phyloP scores from a whole-genome alignment of 2,888 invertebrate species.

The Petrolisthes cinctipes region DNA sequence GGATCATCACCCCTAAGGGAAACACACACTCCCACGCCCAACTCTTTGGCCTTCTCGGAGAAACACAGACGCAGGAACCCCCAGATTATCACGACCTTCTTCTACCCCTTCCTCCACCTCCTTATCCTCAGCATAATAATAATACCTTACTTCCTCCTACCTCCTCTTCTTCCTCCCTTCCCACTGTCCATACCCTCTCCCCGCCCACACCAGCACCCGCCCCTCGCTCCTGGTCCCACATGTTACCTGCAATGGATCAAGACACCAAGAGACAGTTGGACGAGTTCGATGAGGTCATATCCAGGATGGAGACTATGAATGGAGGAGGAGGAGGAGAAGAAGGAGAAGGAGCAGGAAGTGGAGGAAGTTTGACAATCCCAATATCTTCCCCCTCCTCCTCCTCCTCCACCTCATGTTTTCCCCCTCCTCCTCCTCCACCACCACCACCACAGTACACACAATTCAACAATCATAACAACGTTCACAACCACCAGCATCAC shows the following conservation, averaged over 20 bases:
- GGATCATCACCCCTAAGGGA: conserved; percentile 1
- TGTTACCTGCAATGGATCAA: conserved; percentile 33
- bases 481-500: conserved; percentile 8
- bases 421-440: not conserved
- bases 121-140: not conserved
- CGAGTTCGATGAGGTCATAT: conserved; percentile 65
- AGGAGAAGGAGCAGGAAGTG: not conserved
- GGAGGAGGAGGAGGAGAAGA: conserved; percentile 22
- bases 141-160: not conserved
- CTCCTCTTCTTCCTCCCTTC: not conserved
- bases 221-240: conserved; percentile 31
- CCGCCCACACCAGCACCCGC: conserved; percentile 3
- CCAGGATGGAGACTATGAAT: conserved; percentile 61
- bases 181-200: not conserved
- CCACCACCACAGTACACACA: conserved; percentile 13
- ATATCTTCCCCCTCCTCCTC: not conserved
- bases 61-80: not conserved
- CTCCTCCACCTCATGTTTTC: not conserved
- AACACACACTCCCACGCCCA: not conserved
- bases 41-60: not conserved
- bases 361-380: not conserved
- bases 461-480: not conserved
- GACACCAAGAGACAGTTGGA: conserved; percentile 55
- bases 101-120: not conserved
- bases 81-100: not conserved